A percentile compares a stretch with the other conserved stretches of the same genome.
Evolutionary conservation across 2,797 vertebrate species (phyloP).

Genomic region (Anabacerthia variegaticeps): DNA sequence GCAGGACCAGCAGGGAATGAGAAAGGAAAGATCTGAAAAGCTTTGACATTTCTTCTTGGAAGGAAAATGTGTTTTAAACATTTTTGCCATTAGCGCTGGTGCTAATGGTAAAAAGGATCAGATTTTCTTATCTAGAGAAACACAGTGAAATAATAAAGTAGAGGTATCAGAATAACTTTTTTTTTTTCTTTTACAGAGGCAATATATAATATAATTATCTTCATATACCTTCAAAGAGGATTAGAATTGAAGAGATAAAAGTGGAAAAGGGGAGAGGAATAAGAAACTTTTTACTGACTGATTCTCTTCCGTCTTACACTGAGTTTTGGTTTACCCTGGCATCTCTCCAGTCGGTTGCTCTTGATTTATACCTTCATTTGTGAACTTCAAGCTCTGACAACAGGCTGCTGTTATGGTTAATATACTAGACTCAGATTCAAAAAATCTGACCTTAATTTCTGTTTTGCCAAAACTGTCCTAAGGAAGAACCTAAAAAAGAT

Average conservation of each 20-base stretch:
- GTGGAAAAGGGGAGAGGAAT: neutral
- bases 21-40: neutral
- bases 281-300: neutral
- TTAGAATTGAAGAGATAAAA: neutral
- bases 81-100: neutral
- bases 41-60: neutral
- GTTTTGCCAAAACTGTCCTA: neutral
- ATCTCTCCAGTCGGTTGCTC: neutral
- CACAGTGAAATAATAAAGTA: neutral
- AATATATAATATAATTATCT: neutral
- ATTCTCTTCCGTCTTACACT: neutral
- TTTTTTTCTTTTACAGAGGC: neutral
- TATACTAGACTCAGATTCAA: neutral
- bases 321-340: conserved; percentile 15
- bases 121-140: neutral
- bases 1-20: neutral
- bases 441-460: conserved; percentile 1
- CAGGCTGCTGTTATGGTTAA: neutral
- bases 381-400: neutral
- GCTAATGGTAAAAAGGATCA: neutral
- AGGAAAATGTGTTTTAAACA: neutral
- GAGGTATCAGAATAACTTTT: neutral
- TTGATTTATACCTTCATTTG: conserved; percentile 42
- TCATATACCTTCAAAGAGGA: neutral
- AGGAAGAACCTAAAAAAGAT: neutral